These are phyloP conservation scores for Neopelma chrysocephalum DNA, from an alignment of 2,797 vertebrate species.

Conservation along the genomic window DNA sequence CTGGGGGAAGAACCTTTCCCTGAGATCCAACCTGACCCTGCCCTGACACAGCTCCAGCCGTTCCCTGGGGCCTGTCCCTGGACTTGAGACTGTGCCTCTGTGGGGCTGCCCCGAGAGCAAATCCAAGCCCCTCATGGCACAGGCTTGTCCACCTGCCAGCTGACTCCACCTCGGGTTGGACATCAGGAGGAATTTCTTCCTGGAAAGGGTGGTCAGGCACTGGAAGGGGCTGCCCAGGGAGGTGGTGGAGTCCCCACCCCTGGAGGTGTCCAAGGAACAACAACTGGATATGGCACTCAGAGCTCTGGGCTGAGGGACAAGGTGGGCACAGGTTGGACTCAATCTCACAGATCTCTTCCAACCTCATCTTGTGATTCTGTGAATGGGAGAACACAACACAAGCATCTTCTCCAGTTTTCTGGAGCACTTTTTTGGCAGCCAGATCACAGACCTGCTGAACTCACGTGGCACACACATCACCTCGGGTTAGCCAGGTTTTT, in stretches of 20 bases:
- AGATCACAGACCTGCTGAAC: not conserved
- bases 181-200: not conserved
- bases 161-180: not conserved
- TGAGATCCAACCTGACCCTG: accelerated
- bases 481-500: not conserved
- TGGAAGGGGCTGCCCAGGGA: not conserved
- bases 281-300: not conserved
- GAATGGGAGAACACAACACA: not conserved
- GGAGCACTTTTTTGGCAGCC: not conserved
- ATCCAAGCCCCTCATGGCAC: not conserved
- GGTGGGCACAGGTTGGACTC: not conserved
- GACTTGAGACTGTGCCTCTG: not conserved
- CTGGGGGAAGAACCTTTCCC: not conserved
- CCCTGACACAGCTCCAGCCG: accelerated
- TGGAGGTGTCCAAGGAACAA: not conserved
- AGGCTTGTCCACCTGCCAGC: not conserved
- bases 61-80: not conserved
- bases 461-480: not conserved
- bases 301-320: not conserved
- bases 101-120: accelerated
- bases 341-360: not conserved
- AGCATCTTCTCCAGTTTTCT: not conserved
- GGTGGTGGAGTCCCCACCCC: not conserved
- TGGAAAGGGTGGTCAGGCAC: not conserved
- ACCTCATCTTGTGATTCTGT: not conserved